Evolutionary conservation across 2,797 vertebrate species (phyloP).

Genomic region (Geotrypetes seraphini): DNA sequence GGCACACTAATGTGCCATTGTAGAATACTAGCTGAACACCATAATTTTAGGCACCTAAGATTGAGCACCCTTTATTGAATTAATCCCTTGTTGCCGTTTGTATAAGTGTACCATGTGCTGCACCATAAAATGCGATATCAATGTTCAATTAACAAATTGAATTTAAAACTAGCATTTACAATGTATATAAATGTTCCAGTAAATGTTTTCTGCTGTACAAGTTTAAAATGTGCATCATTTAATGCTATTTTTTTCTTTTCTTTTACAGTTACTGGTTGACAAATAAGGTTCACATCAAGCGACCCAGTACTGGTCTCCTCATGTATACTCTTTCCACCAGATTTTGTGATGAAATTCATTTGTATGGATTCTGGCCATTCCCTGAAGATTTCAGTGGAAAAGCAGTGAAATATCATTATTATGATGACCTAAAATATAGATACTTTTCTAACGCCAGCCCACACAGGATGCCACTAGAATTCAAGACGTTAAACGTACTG

Average conservation of each 20-base stretch:
- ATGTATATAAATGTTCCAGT: no score
- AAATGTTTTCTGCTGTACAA: no score
- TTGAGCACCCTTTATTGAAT: no score
- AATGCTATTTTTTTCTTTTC: slow-evolving; percentile 11
- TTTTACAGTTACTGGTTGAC: slow-evolving; percentile 74
- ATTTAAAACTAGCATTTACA: no score
- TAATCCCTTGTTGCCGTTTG: no score
- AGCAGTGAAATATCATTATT: slow-evolving; percentile 79
- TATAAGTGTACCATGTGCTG: no score
- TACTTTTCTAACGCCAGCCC: slow-evolving; percentile 75
- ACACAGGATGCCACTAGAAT: slow-evolving; percentile 79
- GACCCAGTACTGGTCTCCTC: slow-evolving; percentile 76
- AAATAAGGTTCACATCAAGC: slow-evolving; percentile 78
- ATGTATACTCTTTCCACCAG: slow-evolving; percentile 80
- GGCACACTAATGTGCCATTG: no score
- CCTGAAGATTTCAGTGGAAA: slow-evolving; percentile 70
- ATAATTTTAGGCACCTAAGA: no score
- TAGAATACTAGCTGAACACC: no score
- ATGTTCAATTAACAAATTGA: no score
- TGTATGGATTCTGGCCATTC: slow-evolving; percentile 84
- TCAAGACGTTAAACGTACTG: slow-evolving; percentile 66
- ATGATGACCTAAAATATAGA: slow-evolving; percentile 72
- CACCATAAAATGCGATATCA: no score
- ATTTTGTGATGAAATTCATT: slow-evolving; percentile 79
- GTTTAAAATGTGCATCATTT: slow-evolving; percentile 5